Evolutionary conservation across 2,113 vertebrate species (phyloP).

Genomic region (Azemiops feae): DNA sequence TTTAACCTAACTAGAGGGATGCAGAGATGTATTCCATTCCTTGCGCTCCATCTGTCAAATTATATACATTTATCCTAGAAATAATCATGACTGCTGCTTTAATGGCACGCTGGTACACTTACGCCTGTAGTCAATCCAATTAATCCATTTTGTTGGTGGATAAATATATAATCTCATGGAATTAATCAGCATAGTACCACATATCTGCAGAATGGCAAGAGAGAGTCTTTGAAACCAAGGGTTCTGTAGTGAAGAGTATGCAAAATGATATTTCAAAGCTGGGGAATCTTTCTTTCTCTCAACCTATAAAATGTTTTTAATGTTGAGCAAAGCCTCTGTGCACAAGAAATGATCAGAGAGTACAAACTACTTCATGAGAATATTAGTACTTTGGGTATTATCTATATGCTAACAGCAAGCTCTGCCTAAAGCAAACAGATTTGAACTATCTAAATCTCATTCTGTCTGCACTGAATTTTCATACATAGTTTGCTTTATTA

Average conservation of each 20-base stretch:
- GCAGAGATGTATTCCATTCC: no score
- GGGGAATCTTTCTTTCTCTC: slow-evolving; percentile 57
- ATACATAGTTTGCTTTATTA: slow-evolving; percentile 34
- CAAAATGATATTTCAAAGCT: slow-evolving; percentile 63
- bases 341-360: slow-evolving; percentile 67
- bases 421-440: slow-evolving; percentile 53
- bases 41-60: no score
- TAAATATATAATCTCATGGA: slow-evolving; percentile 19
- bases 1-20: no score
- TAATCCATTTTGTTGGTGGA: slow-evolving; percentile 7
- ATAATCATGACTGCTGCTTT: no score
- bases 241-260: slow-evolving; percentile 46
- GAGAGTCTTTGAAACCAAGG: slow-evolving; percentile 57
- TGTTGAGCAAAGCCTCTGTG: slow-evolving; percentile 65
- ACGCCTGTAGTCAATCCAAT: neutral
- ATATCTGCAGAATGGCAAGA: slow-evolving; percentile 53
- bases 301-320: slow-evolving; percentile 62
- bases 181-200: slow-evolving; percentile 45
- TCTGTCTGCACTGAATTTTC: slow-evolving; percentile 50
- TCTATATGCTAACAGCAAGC: slow-evolving; percentile 62
- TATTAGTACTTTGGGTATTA: slow-evolving; percentile 66
- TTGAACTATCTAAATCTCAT: slow-evolving; percentile 53
- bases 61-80: no score
- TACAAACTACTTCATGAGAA: slow-evolving; percentile 60
- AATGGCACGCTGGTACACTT: no score